These are phyloP conservation scores for Sturnira hondurensis DNA, from an alignment of 2,113 vertebrate genomes.

Conservation along the genomic window DNA sequence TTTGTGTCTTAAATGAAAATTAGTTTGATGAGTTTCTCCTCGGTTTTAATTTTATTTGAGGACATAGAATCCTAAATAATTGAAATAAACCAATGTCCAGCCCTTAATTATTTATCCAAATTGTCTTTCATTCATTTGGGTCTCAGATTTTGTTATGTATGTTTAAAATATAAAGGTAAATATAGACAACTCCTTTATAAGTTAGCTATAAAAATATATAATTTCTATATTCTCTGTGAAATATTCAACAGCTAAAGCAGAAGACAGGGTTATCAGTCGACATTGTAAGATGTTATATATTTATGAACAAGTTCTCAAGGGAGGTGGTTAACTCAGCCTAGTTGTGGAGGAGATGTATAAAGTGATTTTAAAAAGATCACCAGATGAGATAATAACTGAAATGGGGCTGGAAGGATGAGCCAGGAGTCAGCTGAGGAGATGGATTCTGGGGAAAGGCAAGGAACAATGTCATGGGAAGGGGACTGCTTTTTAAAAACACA, in stretches of 20 bases:
- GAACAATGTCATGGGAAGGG: neutral
- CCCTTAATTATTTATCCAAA: neutral
- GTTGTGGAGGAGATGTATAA: neutral
- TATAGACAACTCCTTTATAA: neutral
- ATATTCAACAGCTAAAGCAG: neutral
- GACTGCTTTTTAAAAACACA: neutral
- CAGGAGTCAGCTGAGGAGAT: neutral
- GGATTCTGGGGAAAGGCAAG: neutral
- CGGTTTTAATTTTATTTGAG: neutral
- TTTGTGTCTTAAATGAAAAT: neutral
- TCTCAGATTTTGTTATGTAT: neutral
- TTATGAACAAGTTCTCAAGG: neutral
- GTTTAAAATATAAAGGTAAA: neutral
- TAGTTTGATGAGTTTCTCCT: neutral
- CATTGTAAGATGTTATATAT: neutral
- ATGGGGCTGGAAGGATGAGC: neutral
- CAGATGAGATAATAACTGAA: neutral
- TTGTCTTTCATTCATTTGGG: neutral
- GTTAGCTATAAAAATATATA: neutral
- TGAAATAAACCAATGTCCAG: neutral
- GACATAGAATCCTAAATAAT: neutral
- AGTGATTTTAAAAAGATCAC: neutral
- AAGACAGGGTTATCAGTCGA: neutral
- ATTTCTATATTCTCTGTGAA: neutral
- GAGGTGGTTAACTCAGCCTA: neutral